Base-by-base conservation (phyloP, 2,888 invertebrate species). In the Melinaea marsaeus region DNA sequence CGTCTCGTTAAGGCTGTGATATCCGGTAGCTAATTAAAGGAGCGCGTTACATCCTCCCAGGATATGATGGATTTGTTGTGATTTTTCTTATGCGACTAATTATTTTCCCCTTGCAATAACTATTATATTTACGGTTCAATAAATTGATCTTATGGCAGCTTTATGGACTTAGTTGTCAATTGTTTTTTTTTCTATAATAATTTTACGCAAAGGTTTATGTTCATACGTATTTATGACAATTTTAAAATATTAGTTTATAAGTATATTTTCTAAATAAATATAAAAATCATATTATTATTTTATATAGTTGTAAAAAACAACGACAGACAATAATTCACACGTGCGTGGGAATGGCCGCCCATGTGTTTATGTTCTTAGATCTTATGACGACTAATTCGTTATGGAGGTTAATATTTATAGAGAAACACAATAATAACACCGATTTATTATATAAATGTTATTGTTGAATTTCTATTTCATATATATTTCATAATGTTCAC, bases 1-100 rank as follows among this genome's bases (percentile, higher is more conserved):
- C 79, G 72, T 76, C 83, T 88, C 85, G 83, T 89, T 88, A 90
- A 79, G 74, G 74, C 72, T 63, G 66, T 71, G 79, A 85, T 86
- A 84, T 88, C 88, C 89, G 83, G 86, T 70, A 66, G 68, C 77
- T 84, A 87, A 88, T 89, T 87, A 85, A 81, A 84, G 79, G 80
- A 71, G 71, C 75, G 71, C 76, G 76, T 77, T 79, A 75, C 77
- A 67, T 83, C 80, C 83, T 73, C 72, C 65, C 65, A 75, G 75
- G 77, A 78, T 80, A 79, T 83, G 78, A 85, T 77, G 78, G 77
- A 85, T 84, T 78, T 76, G 70, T 73, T 74, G 75, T 77, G 76
- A 86, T 86, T 83, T 83, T 83, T 83, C 80, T 77, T 64, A 54
- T 63, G 62, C 45, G 45, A 13, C 32, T 37, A 48, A 34, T 47